Percentiles rank a stretch among this genome's conserved stretches.
Conservation (phyloP, 2,797 vertebrate species). For the Labeo calbasu region DNA sequence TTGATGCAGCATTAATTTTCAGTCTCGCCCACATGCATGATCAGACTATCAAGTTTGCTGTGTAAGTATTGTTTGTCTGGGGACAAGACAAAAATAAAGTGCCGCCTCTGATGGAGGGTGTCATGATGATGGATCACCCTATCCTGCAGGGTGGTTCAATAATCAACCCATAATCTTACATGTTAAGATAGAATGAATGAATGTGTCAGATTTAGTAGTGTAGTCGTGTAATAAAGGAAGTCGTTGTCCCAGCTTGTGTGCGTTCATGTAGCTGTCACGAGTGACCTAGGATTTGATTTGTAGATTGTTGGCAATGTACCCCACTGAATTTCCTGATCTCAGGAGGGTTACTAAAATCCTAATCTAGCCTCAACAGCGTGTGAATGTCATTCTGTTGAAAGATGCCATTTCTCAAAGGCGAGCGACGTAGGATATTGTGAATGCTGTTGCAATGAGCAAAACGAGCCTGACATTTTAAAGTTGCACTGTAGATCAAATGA, state of each 20-base stretch:
- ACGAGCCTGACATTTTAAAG: constrained; percentile 25
- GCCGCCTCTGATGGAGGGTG: neutral
- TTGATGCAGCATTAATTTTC: neutral
- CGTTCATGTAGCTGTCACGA: constrained; percentile 28
- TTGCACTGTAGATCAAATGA: neutral
- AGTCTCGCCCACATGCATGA: constrained; percentile 3
- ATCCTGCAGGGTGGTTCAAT: neutral
- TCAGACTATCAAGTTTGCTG: neutral
- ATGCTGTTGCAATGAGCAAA: constrained; percentile 40
- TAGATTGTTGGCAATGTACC: constrained; percentile 23
- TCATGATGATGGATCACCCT: constrained; percentile 24
- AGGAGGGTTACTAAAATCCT: constrained; percentile 16
- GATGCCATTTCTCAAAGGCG: constrained; percentile 50
- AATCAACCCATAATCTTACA: constrained; percentile 28
- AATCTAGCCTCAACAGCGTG: neutral
- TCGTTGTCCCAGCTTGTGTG: neutral
- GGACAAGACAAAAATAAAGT: neutral
- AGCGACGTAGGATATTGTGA: neutral
- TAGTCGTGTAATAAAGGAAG: constrained; percentile 6
- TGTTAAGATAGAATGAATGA: neutral
- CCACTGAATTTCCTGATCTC: constrained; percentile 18
- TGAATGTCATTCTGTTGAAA: constrained; percentile 38
- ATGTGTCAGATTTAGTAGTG: constrained; percentile 13
- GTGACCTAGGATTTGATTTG: constrained; percentile 24
- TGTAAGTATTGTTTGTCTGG: neutral